These are phyloP conservation scores for Helicolenus hilgendorfi DNA, from an alignment of 2,797 vertebrate genomes.

Conservation along the genomic window DNA sequence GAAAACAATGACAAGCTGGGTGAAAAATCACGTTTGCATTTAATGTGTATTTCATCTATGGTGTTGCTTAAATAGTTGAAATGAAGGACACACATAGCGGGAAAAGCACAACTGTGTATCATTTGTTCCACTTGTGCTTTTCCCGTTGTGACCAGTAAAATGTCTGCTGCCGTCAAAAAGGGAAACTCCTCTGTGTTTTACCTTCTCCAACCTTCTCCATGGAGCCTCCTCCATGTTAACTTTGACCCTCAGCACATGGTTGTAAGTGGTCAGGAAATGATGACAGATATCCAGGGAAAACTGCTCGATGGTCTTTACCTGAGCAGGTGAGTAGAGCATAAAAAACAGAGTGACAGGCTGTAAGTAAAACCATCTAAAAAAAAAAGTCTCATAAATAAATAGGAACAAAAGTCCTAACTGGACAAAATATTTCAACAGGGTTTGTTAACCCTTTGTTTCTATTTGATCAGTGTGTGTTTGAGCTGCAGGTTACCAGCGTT, in stretches of 20 bases:
- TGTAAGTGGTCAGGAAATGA: slow-evolving; percentile 95
- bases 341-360: slow-evolving; percentile 16
- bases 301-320: slow-evolving; percentile 95
- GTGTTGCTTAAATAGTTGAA: neutral
- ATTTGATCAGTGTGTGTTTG: slow-evolving; percentile 11
- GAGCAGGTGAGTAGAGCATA: neutral
- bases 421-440: neutral
- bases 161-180: neutral
- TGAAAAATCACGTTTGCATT: neutral
- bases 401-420: neutral
- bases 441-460: neutral
- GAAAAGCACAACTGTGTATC: neutral
- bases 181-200: slow-evolving; percentile 54
- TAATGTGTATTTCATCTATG: neutral
- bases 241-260: slow-evolving; percentile 91
- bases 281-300: slow-evolving; percentile 94
- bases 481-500: neutral
- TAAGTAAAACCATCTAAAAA: neutral
- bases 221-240: slow-evolving; percentile 94
- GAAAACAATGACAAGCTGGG: neutral
- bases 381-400: neutral
- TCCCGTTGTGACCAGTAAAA: neutral
- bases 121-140: neutral
- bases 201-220: slow-evolving; percentile 96
- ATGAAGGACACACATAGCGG: neutral